These are phyloP conservation scores for Sebastes umbrosus DNA, from an alignment of 2,797 vertebrate genomes.

Conservation along the genomic window DNA sequence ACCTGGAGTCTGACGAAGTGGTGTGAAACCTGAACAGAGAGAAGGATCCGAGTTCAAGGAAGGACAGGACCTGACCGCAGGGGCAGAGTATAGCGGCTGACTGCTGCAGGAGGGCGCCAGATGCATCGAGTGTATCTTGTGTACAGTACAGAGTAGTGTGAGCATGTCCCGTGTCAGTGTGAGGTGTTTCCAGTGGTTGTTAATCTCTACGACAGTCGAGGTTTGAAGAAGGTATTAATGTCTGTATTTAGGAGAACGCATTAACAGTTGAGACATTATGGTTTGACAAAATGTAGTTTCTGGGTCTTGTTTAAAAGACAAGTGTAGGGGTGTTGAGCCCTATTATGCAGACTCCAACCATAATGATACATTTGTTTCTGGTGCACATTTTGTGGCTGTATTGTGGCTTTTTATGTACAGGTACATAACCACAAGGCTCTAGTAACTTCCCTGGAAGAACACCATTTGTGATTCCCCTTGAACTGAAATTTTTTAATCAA, in stretches of 20 bases:
- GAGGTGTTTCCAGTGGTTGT: constrained; percentile 36
- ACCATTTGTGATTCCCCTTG: background rate
- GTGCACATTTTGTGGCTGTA: constrained; percentile 12
- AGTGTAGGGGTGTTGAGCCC: background rate
- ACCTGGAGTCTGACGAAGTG: constrained; percentile 96
- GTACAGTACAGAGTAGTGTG: constrained; percentile 42
- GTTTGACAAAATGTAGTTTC: constrained; percentile 25
- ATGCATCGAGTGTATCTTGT: constrained; percentile 32
- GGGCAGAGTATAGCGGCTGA: background rate
- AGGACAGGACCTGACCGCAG: background rate
- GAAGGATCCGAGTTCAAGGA: background rate
- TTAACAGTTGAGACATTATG: constrained; percentile 18
- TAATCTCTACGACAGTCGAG: constrained; percentile 2
- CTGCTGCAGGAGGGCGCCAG: constrained; percentile 21
- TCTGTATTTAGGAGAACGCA: constrained; percentile 19
- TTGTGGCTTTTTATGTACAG: constrained; percentile 41
- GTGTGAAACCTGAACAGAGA: constrained; percentile 82
- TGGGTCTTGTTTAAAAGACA: constrained; percentile 47
- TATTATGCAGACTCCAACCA: constrained; percentile 39
- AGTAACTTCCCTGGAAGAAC: background rate
- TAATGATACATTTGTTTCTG: constrained; percentile 37
- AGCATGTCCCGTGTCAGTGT: constrained; percentile 31
- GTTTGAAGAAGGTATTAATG: constrained; percentile 33
- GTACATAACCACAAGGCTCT: constrained; percentile 29
- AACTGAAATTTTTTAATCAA: background rate